Evolutionary conservation across 2,113 vertebrate species (phyloP).

Genomic region (Ardeotis arabs): DNA sequence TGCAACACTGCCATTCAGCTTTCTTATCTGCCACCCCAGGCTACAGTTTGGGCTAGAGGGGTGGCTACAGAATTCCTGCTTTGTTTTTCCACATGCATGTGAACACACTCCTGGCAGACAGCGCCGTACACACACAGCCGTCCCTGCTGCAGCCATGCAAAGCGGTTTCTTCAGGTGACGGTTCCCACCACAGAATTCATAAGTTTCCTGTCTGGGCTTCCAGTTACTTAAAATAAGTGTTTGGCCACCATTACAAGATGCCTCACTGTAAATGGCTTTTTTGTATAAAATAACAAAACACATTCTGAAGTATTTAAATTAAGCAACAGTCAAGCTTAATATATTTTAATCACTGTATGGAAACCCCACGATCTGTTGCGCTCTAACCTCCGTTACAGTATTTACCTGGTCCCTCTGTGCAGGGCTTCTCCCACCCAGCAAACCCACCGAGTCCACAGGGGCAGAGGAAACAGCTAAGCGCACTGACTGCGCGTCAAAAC

Average conservation of each 20-base stretch:
- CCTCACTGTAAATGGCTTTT: not conserved
- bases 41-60: not conserved
- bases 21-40: not conserved
- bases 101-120: no score
- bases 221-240: not conserved
- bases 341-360: not conserved
- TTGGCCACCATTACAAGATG: not conserved
- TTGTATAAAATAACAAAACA: not conserved
- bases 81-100: fast-evolving
- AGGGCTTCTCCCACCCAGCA: not conserved
- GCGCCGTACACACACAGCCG: fast-evolving
- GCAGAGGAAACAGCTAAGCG: not conserved
- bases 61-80: not conserved
- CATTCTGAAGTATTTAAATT: not conserved
- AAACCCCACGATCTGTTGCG: not conserved
- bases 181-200: fast-evolving
- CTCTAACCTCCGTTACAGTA: not conserved
- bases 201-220: not conserved
- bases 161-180: fast-evolving
- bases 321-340: not conserved
- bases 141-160: fast-evolving
- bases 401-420: not conserved
- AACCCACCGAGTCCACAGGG: not conserved
- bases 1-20: not conserved
- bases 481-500: not conserved